These are phyloP conservation scores for Scolopax rusticola DNA, from an alignment of 2,797 vertebrate genomes.

Conservation along the genomic window DNA sequence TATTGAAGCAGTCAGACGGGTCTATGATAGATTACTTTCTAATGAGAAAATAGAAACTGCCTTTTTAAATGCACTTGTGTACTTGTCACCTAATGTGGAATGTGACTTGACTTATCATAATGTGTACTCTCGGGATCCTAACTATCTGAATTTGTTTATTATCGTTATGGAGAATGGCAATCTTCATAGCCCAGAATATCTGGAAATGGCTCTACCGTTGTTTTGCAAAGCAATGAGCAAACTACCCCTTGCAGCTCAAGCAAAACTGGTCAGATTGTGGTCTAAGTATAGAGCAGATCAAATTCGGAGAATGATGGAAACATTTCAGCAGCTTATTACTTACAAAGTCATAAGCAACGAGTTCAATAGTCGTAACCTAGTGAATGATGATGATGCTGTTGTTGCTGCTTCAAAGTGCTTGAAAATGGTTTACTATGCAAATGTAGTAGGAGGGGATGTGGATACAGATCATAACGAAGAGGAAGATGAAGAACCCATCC, in stretches of 20 bases:
- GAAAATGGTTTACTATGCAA: slow-evolving; percentile 98
- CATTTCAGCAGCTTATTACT: slow-evolving; percentile 98
- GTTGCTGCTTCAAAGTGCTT: slow-evolving; percentile 96
- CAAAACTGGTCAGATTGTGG: slow-evolving; percentile 91
- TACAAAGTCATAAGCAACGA: slow-evolving; percentile 98
- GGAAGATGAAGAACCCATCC: slow-evolving; percentile 92
- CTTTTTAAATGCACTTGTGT: slow-evolving; percentile 95
- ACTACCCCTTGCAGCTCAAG: slow-evolving; percentile 91
- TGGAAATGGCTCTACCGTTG: slow-evolving; percentile 93
- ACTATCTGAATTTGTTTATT: slow-evolving; percentile 97
- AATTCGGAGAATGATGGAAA: slow-evolving; percentile 95
- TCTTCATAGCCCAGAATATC: slow-evolving; percentile 98
- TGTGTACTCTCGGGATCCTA: slow-evolving; percentile 92
- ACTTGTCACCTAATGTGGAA: slow-evolving; percentile 95
- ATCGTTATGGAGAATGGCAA: slow-evolving; percentile 98
- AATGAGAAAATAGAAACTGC: slow-evolving; percentile 94
- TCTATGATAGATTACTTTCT: slow-evolving; percentile 90
- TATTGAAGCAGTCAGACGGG: slow-evolving; percentile 90
- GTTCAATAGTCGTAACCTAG: slow-evolving; percentile 91
- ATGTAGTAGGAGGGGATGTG: slow-evolving; percentile 91
- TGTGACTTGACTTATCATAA: slow-evolving; percentile 98
- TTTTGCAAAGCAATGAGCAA: slow-evolving; percentile 99
- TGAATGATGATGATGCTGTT: slow-evolving; percentile 95
- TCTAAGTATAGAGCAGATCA: slow-evolving; percentile 87
- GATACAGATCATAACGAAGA: slow-evolving; percentile 93